These are phyloP conservation scores for Thomomys bottae DNA, from an alignment of 2,113 vertebrate species.

Conservation along the genomic window DNA sequence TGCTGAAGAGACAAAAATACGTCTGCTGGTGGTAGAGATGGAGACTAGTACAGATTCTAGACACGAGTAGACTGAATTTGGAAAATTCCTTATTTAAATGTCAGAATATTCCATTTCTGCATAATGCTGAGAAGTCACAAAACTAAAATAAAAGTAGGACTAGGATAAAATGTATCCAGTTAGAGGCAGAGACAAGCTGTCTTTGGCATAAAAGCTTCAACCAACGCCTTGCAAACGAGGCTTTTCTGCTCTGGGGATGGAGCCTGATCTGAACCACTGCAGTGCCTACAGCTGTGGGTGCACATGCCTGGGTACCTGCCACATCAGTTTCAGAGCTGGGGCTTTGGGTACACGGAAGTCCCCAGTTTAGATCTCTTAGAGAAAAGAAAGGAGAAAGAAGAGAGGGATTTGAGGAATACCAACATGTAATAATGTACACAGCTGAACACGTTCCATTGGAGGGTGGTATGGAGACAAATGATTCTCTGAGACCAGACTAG, in stretches of 20 bases:
- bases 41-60: slow-evolving; percentile 33
- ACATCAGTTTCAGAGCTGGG: neutral
- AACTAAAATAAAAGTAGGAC: slow-evolving; percentile 75
- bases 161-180: slow-evolving; percentile 65
- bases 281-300: neutral
- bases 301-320: neutral
- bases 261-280: neutral
- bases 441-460: neutral
- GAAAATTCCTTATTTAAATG: slow-evolving; percentile 72
- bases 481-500: neutral
- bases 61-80: slow-evolving; percentile 54
- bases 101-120: slow-evolving; percentile 74
- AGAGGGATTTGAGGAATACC: accelerated
- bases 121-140: slow-evolving; percentile 77
- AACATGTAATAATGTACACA: neutral
- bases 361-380: neutral
- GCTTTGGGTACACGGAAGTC: neutral
- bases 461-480: neutral
- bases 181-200: slow-evolving; percentile 56
- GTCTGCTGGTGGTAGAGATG: neutral
- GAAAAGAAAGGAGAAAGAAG: neutral
- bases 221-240: slow-evolving; percentile 45
- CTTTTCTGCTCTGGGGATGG: slow-evolving; percentile 23
- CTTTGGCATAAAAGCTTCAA: slow-evolving; percentile 44
- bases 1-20: neutral